A percentile compares a stretch with the other conserved stretches of the same genome.
Evolutionary conservation across 2,797 vertebrate species (phyloP).

Genomic region (Lutjanus argentimaculatus): DNA sequence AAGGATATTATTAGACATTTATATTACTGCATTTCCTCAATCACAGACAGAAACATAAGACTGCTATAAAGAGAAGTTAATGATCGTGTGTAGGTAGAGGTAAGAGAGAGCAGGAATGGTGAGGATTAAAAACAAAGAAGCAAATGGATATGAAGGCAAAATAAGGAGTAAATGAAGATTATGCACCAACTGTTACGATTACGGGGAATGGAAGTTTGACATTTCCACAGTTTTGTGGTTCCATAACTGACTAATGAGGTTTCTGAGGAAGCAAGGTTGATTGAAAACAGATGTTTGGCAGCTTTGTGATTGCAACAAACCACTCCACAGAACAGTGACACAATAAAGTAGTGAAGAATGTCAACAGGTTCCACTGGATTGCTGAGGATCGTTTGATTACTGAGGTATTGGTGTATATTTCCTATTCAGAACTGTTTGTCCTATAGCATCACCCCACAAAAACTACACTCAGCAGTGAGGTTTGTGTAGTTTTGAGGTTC

Average conservation of each 20-base stretch:
- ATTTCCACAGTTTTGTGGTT: constrained; percentile 39
- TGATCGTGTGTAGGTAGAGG: constrained; percentile 1
- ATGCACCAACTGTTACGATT: not conserved
- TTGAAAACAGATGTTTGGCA: constrained; percentile 58
- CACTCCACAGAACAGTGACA: constrained; percentile 30
- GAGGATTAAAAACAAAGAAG: constrained; percentile 10
- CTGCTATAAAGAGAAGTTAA: constrained; percentile 1
- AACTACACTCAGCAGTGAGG: constrained; percentile 66
- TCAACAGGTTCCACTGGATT: constrained; percentile 51
- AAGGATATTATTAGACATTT: constrained; percentile 22
- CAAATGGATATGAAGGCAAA: constrained; percentile 25
- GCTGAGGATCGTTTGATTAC: constrained; percentile 71
- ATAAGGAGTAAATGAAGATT: constrained; percentile 14
- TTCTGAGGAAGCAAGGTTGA: constrained; percentile 44
- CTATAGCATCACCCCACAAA: constrained; percentile 26
- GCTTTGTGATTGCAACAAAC: constrained; percentile 47
- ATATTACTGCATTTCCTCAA: constrained; percentile 18
- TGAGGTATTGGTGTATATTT: constrained; percentile 81
- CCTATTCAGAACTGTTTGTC: constrained; percentile 53
- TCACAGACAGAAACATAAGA: constrained; percentile 1
- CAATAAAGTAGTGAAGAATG: constrained; percentile 34
- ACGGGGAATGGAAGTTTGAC: constrained; percentile 20
- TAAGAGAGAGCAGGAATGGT: constrained; percentile 12
- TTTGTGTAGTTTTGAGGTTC: constrained; percentile 55
- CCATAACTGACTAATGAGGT: constrained; percentile 34